phyloP scores from a whole-genome alignment of 37 sponge, comb jelly and placozoan genomes.

The Spongilla lacustris region DNA sequence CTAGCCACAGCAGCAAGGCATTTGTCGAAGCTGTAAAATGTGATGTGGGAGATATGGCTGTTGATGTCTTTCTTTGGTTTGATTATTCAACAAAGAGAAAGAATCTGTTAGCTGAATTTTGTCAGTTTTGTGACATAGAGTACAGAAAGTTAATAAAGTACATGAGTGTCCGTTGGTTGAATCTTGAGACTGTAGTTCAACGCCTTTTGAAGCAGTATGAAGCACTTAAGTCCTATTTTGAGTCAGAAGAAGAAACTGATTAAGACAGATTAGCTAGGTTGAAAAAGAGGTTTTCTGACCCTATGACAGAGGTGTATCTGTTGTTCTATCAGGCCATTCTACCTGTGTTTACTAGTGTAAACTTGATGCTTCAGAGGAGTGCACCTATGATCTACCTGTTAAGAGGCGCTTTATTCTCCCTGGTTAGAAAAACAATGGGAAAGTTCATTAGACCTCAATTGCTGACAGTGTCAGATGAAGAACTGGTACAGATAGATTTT shows the following conservation, averaged over 20 bases:
- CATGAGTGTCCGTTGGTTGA: constrained; percentile 55
- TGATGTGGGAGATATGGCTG: constrained; percentile 51
- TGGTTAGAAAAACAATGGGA: too few species aligned
- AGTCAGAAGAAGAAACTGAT: neutral
- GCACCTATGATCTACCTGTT: too few species aligned
- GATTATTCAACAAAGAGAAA: constrained; percentile 54
- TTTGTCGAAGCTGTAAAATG: constrained; percentile 32
- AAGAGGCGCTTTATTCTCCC: too few species aligned
- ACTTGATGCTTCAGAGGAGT: too few species aligned
- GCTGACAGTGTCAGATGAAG: too few species aligned
- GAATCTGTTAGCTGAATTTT: constrained; percentile 32
- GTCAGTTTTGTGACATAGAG: constrained; percentile 44
- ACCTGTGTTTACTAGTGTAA: too few species aligned
- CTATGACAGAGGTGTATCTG: constrained; percentile 47
- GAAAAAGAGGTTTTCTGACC: neutral
- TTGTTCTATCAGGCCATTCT: constrained; percentile 28
- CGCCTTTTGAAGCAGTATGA: constrained; percentile 25
- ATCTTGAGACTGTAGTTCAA: constrained; percentile 21
- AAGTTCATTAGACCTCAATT: too few species aligned
- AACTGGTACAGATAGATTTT: too few species aligned
- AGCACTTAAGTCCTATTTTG: constrained; percentile 46
- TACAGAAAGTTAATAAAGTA: constrained; percentile 60
- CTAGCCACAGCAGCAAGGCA: constrained; percentile 2
- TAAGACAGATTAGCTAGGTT: constrained; percentile 4
- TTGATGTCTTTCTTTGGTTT: constrained; percentile 50